A percentile compares a stretch with the other conserved stretches of the same genome.
These are phyloP conservation scores for Ifrita kowaldi DNA, from an alignment of 2,113 vertebrate genomes.

Conservation along the genomic window DNA sequence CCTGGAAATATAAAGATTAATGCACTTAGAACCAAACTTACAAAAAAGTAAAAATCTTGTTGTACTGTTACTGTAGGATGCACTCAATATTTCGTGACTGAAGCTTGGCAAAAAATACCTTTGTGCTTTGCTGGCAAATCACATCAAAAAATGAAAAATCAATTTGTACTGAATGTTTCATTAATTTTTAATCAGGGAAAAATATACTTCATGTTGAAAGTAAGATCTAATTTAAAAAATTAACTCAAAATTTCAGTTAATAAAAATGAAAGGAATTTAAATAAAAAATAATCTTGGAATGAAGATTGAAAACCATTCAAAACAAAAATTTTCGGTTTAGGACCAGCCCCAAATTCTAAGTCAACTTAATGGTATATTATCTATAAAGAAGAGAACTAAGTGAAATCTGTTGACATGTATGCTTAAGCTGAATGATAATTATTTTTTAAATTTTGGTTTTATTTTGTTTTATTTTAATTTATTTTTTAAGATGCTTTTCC, in stretches of 20 bases:
- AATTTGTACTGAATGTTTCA: background rate
- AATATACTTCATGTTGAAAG: background rate
- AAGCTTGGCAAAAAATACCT: background rate
- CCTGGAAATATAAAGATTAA: background rate
- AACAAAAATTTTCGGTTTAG: background rate
- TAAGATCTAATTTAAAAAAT: background rate
- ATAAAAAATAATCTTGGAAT: background rate
- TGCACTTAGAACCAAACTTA: background rate
- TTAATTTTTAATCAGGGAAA: background rate
- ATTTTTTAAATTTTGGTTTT: rapidly evolving
- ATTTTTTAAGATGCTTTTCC: background rate
- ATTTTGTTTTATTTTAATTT: background rate
- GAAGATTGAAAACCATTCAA: background rate
- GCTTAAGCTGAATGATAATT: background rate
- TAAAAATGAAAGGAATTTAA: background rate
- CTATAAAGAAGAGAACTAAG: background rate
- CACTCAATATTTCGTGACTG: background rate
- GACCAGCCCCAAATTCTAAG: background rate
- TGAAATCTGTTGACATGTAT: background rate
- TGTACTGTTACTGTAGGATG: background rate
- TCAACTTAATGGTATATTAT: background rate
- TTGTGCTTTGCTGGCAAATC: background rate
- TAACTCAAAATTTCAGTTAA: background rate
- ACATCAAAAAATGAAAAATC: background rate
- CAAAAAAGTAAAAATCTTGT: background rate